These are phyloP conservation scores for Athetis lepigone DNA, from an alignment of 2,888 invertebrate species.

Conservation along the genomic window DNA sequence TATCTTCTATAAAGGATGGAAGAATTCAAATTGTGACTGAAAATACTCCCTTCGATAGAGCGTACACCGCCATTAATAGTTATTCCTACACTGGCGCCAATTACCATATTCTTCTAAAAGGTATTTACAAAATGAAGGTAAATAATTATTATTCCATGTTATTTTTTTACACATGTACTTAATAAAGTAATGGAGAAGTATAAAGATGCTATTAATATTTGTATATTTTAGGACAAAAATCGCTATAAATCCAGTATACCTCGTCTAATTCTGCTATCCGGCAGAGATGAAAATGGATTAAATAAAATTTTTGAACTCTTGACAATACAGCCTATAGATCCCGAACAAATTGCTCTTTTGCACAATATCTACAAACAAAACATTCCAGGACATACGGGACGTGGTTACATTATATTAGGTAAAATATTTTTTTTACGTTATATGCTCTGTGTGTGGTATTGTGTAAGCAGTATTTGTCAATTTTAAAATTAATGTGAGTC, in stretches of 20 bases:
- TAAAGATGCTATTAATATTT: neutral
- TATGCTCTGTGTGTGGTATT: neutral
- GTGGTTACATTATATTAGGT: conserved; percentile 7
- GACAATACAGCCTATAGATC: conserved; percentile 11
- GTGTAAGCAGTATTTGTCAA: too few species aligned
- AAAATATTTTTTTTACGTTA: neutral
- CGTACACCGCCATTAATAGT: conserved; percentile 12
- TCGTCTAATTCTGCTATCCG: conserved; percentile 1
- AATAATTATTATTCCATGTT: too few species aligned
- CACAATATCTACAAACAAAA: conserved; percentile 15
- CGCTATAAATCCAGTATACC: conserved; percentile 13
- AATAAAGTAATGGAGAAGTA: neutral
- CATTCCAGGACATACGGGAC: conserved; percentile 14
- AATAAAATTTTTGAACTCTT: conserved; percentile 5
- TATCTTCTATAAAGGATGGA: conserved; percentile 66
- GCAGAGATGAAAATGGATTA: conserved; percentile 6
- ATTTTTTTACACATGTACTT: neutral
- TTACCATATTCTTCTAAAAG: conserved; percentile 22
- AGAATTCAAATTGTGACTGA: conserved; percentile 66
- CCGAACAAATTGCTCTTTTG: conserved; percentile 20
- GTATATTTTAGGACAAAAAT: conserved; percentile 3
- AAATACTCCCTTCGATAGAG: conserved; percentile 6
- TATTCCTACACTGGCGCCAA: conserved; percentile 10
- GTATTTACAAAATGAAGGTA: conserved; percentile 17
- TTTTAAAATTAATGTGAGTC: neutral